A percentile compares a stretch with the other conserved stretches of the same genome.
phyloP scores from a whole-genome alignment of 2,797 vertebrate genomes.

The Enteromius viviparus region DNA sequence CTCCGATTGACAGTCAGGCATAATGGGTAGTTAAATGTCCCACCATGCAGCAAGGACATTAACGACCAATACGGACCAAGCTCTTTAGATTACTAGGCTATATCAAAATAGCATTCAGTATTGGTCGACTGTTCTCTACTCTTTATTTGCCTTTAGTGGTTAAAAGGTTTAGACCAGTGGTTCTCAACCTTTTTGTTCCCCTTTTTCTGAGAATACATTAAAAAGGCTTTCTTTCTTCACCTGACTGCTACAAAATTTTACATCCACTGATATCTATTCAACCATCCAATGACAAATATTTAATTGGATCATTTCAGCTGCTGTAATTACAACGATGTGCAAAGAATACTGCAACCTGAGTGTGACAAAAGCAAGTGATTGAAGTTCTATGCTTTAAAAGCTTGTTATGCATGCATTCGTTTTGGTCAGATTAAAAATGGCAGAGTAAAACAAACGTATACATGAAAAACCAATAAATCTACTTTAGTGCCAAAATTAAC shows the following conservation, averaged over 20 bases:
- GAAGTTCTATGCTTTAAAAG: neutral
- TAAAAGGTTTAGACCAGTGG: neutral
- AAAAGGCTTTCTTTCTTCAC: neutral
- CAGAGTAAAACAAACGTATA: neutral
- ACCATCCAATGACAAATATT: neutral
- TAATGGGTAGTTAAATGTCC: neutral
- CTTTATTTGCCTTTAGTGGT: neutral
- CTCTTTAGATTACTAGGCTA: neutral
- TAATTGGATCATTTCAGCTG: neutral
- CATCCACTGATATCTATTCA: neutral
- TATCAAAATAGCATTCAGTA: neutral
- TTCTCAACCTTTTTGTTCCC: neutral
- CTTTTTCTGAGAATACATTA: neutral
- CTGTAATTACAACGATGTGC: neutral
- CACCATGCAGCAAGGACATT: conserved; percentile 21
- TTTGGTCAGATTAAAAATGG: neutral
- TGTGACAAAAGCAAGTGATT: conserved; percentile 1
- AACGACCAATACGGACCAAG: neutral
- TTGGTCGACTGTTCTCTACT: neutral
- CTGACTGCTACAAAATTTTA: neutral
- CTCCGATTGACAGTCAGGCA: neutral
- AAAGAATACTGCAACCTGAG: neutral
- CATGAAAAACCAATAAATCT: neutral
- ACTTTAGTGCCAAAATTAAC: conserved; percentile 5
- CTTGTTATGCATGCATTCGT: conserved; percentile 7